Base-by-base conservation (phyloP, 2,888 invertebrate species). In the Pseudoips prasinana region DNA sequence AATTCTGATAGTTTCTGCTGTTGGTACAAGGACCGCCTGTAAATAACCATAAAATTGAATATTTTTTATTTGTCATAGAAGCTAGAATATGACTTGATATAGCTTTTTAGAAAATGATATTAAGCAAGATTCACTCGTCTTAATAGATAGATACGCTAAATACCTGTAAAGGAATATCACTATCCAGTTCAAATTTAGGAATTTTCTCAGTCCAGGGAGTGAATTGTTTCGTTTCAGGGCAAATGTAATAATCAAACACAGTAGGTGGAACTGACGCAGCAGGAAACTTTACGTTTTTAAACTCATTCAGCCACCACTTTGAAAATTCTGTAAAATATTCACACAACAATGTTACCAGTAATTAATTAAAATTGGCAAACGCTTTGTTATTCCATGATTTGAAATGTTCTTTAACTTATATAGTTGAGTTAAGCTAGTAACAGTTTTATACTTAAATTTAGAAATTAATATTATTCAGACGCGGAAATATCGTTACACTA, bases 291-390 rank as follows among this genome's bases (percentile, higher is more conserved):
- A 98, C 91, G 10, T 94, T 94, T 83, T 98, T 98, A 79, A 98
- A 98, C 78, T 98, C 98, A 67, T 96, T 97, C 7, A 94, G 90
- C 96, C 98, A 98, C 98, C 98, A 98, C 89, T 98, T 98, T 24
- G 97, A 96, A 75, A 98, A 98, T 77, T 98, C 95, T 56, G 89
- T 68, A 64, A 93, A 77, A 25, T n/a, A n/a, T n/a, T n/a, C n/a
- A n/a, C n/a, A n/a, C n/a, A 26, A 31, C 30, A 7, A 19, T 19
- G 7, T n/a, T 18, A 8, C 19, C 25, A 29, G 9, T 90, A 64
- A n/a, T n/a, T n/a, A n/a, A n/a, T n/a, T n/a, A 8, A 6, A 11
- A 11, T 18, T 14, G n/a, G n/a, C n/a, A n/a, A 1, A 1, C 8
- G 2, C 5, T 14, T 14, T 14, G 14, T 5, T 14, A 3, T 14